These are phyloP conservation scores for Octopus bimaculoides DNA, from an alignment of 1,140 invertebrate species.

Conservation along the genomic window DNA sequence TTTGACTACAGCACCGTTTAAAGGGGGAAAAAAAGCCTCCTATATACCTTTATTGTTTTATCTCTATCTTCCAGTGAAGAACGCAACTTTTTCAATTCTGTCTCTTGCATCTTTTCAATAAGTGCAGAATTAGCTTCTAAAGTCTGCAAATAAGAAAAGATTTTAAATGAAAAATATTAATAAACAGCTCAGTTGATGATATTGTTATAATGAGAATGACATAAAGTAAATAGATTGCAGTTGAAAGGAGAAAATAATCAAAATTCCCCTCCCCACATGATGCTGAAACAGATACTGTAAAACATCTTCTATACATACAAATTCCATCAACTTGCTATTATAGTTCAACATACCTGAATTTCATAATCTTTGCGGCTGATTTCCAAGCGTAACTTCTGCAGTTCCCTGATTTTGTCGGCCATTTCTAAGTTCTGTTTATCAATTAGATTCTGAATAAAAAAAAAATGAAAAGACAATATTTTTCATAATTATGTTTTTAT, in stretches of 20 bases:
- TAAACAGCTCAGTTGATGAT: too few species aligned
- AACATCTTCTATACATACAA: too few species aligned
- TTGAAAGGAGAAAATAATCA: too few species aligned
- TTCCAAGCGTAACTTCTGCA: conserved; percentile 22
- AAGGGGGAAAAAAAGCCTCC: too few species aligned
- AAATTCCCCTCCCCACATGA: too few species aligned
- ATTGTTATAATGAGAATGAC: too few species aligned
- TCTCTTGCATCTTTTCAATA: conserved; percentile 27
- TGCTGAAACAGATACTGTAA: too few species aligned
- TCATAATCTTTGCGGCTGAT: conserved; percentile 27
- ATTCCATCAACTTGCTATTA: too few species aligned
- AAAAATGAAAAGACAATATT: conserved; percentile 7
- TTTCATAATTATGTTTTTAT: too few species aligned
- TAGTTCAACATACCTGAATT: conserved; percentile 14
- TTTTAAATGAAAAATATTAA: too few species aligned
- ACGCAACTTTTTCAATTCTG: conserved; percentile 31
- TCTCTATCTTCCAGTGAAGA: conserved; percentile 31
- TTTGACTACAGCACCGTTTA: too few species aligned
- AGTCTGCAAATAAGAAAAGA: conserved; percentile 17
- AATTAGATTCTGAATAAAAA: conserved; percentile 13
- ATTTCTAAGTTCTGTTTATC: conserved; percentile 19
- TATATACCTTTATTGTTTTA: conserved; percentile 35
- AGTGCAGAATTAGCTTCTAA: conserved; percentile 23
- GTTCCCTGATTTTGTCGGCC: conserved; percentile 15
- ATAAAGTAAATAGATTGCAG: too few species aligned